These are phyloP conservation scores for Triops cancriformis DNA, from an alignment of 1,140 invertebrate genomes.

Conservation along the genomic window DNA sequence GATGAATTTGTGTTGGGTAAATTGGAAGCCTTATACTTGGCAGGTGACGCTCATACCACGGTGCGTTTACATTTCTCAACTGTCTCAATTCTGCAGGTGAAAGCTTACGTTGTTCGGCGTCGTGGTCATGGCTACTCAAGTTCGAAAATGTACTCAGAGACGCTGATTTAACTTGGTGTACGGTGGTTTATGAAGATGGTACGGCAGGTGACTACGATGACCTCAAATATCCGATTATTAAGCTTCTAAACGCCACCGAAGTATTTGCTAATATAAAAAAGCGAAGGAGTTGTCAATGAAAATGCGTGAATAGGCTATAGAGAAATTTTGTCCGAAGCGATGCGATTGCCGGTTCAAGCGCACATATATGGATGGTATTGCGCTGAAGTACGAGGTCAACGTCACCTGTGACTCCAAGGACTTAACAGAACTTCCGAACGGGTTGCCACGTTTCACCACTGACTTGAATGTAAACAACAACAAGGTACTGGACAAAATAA, in stretches of 20 bases:
- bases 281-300: not conserved
- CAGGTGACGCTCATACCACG: not conserved
- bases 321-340: not conserved
- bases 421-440: not conserved
- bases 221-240: not conserved
- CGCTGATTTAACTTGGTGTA: not conserved
- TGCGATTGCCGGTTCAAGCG: constrained; percentile 3
- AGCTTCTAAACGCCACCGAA: not conserved
- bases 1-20: not conserved
- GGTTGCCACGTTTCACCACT: constrained; percentile 5
- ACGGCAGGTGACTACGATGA: not conserved
- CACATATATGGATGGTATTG: not conserved
- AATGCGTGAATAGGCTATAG: not conserved
- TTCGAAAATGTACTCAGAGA: not conserved
- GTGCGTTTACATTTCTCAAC: not conserved
- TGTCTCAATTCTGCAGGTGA: not conserved
- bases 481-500: not conserved
- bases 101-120: not conserved
- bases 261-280: constrained; percentile 15
- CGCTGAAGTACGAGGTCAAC: not conserved
- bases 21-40: not conserved
- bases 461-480: constrained; percentile 4
- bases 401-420: not conserved
- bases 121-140: not conserved
- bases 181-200: not conserved